Conservation (phyloP, 1,140 invertebrate species). For the Myzus persicae region DNA sequence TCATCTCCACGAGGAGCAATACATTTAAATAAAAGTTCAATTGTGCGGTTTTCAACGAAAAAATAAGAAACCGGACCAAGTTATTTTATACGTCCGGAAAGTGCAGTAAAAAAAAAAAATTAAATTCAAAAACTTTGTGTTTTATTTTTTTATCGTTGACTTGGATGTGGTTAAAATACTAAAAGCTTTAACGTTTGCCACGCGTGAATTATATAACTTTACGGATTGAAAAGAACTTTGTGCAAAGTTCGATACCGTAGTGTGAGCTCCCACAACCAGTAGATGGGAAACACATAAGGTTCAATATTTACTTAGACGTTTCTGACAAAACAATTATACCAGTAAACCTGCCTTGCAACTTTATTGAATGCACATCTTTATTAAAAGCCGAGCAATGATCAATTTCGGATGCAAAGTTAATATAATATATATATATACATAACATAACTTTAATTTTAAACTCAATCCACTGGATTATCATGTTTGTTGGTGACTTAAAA, state of each 20-base stretch:
- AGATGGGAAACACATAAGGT: constrained; percentile 4
- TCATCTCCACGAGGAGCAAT: constrained; percentile 50
- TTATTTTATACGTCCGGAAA: constrained; percentile 47
- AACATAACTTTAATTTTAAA: not conserved
- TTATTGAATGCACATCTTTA: constrained; percentile 18
- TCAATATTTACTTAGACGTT: constrained; percentile 42
- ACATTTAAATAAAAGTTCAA: constrained; percentile 58
- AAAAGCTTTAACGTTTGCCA: constrained; percentile 56
- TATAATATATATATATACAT: not conserved
- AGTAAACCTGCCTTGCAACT: constrained; percentile 26
- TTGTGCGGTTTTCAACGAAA: constrained; percentile 40
- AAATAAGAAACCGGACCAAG: constrained; percentile 43
- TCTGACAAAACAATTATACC: constrained; percentile 37
- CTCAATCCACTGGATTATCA: not conserved
- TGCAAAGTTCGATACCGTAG: constrained; percentile 5
- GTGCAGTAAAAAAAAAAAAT: constrained; percentile 42
- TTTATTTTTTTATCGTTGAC: constrained; percentile 53
- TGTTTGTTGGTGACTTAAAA: not conserved
- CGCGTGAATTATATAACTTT: constrained; percentile 55
- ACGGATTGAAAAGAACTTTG: constrained; percentile 49
- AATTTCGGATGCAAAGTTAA: not conserved
- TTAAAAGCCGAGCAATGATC: not conserved
- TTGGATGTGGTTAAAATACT: constrained; percentile 48
- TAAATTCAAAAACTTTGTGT: constrained; percentile 55
- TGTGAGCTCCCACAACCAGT: not conserved